phyloP scores from a whole-genome alignment of 2,888 invertebrate species.

The Apodemia duryi region DNA sequence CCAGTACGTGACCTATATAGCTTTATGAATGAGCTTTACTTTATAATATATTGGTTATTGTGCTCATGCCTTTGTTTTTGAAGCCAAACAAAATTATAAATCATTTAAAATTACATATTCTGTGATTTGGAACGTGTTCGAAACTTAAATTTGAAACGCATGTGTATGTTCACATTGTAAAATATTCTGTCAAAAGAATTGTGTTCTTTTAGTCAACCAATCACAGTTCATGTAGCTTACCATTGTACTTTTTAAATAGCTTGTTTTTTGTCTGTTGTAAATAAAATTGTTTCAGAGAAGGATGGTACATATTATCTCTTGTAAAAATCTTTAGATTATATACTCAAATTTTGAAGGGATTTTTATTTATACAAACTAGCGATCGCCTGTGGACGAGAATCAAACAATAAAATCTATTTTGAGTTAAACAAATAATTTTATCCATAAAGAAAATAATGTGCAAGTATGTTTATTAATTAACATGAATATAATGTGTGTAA shows the following conservation, averaged over 20 bases:
- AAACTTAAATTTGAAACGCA: not conserved
- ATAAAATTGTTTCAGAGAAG: not conserved
- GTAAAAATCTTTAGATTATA: too few relatives aligned
- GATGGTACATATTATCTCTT: not conserved
- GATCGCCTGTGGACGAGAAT: too few relatives aligned
- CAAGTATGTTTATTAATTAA: too few relatives aligned
- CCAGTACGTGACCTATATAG: constrained; percentile 33
- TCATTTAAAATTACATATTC: constrained; percentile 3
- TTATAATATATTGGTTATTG: constrained; percentile 13
- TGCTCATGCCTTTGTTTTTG: constrained; percentile 9
- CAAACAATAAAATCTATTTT: too few relatives aligned
- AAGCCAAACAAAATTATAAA: constrained; percentile 13
- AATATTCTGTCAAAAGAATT: not conserved
- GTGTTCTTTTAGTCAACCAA: not conserved
- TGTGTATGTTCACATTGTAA: not conserved
- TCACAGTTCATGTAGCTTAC: not conserved
- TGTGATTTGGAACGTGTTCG: constrained; percentile 12
- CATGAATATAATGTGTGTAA: too few relatives aligned
- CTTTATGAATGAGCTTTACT: constrained; percentile 34
- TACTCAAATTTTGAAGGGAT: too few relatives aligned
- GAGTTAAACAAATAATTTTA: too few relatives aligned
- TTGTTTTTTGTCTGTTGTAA: not conserved
- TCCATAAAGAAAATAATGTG: too few relatives aligned
- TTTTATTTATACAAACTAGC: too few relatives aligned
- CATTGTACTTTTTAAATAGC: too few relatives aligned